Base-by-base conservation (phyloP, 2,888 invertebrate genomes). In the Ennomos erosarius region DNA sequence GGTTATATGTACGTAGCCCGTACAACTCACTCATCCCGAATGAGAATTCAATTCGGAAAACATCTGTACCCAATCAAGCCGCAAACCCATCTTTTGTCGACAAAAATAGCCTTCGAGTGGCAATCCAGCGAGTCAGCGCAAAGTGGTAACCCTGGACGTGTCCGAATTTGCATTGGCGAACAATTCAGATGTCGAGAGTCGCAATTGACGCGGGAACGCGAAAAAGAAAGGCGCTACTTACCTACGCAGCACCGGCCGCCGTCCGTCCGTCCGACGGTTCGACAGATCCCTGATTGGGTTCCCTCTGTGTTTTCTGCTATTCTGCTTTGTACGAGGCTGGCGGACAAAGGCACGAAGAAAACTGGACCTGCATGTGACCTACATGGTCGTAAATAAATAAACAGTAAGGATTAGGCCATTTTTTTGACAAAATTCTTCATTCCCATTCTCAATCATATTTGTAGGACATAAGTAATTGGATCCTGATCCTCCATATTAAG, bases 211-310 rank as follows among this genome's bases (percentile, higher is more conserved):
- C 56, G 64, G 65, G 56, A 64, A 68, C 59, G 62, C 58, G 67
- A 69, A 68, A 72, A 72, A 70, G 72, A 69, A 69, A 62, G 62
- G 55, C 67, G 49, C 65, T 59, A 54, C 65, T 66, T 65, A 54
- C 65, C 65, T 65, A 68, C 68, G 67, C 63, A 65, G 62, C 70
- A 26, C 26, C 26, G 58, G 45, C 60, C 68, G 68, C 63, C 59
- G 67, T 62, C 67, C 64, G 72, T 72, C 72, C 67, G 68, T 57
- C 68, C 47, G 81, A 82, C 81, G 69, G 76, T 79, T 79, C 75
- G 84, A 84, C 84, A 84, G 82, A 75, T 78, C 73, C 74, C 73
- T 82, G 82, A 85, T 85, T 85, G 82, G 83, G 82, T 84, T 83
- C 69, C 74, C 79, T n/a, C n/a, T 73, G 77, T 75, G 73, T 77